These are phyloP conservation scores for Melanotaenia nigrans DNA, from an alignment of 2,797 vertebrate species.

Conservation along the genomic window DNA sequence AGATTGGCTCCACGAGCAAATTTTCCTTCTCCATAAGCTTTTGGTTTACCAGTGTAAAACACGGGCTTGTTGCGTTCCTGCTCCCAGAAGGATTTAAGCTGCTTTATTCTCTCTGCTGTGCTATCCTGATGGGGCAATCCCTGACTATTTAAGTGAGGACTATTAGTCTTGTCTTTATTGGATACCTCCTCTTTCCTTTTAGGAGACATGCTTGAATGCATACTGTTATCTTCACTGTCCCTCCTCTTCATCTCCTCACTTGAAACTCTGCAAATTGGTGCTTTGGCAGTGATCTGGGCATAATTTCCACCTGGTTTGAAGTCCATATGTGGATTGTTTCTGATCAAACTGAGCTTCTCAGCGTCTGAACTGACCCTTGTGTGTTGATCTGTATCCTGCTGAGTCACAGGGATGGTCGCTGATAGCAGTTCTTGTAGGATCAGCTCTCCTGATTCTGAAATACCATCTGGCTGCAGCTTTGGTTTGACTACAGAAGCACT, in stretches of 20 bases:
- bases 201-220: conserved; percentile 29
- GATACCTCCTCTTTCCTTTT: conserved; percentile 49
- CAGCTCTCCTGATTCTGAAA: conserved; percentile 35
- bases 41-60: conserved; percentile 49
- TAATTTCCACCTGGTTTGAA: conserved; percentile 32
- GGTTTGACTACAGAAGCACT: conserved; percentile 28
- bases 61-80: conserved; percentile 70
- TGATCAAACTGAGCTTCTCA: conserved; percentile 35
- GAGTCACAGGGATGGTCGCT: conserved; percentile 14
- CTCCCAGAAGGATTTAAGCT: conserved; percentile 83
- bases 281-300: conserved; percentile 23
- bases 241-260: conserved; percentile 37
- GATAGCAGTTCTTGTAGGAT: conserved; percentile 22
- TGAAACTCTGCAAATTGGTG: conserved; percentile 28
- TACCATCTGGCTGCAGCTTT: conserved; percentile 20
- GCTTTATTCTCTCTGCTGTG: conserved; percentile 72
- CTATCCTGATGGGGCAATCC: conserved; percentile 60
- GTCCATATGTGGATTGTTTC: conserved; percentile 27
- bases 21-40: conserved; percentile 51
- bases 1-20: conserved; percentile 28
- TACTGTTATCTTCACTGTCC: conserved; percentile 47
- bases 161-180: conserved; percentile 43
- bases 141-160: conserved; percentile 49
- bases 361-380: conserved; percentile 20
- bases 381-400: conserved; percentile 22